Percentiles rank a stretch among this genome's conserved stretches.
phyloP scores from a whole-genome alignment of 37 sponge, comb jelly and placozoan species.

The Beroe forskalii region DNA sequence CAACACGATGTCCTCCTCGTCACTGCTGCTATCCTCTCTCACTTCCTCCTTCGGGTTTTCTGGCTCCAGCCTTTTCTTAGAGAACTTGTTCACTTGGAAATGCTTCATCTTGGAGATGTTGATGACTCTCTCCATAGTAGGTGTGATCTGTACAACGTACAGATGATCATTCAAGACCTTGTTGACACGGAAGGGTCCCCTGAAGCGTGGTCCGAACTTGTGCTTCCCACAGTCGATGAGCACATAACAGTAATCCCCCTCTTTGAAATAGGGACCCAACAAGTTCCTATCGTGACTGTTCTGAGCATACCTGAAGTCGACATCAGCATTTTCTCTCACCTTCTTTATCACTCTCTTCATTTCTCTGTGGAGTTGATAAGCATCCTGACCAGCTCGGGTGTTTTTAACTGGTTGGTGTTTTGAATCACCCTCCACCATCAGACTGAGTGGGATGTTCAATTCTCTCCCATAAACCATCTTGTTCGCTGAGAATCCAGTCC shows the following conservation, averaged over 20 bases:
- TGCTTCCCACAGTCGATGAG: background rate
- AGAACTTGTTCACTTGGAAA: too few species aligned
- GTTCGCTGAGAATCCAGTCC: background rate
- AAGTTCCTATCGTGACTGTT: background rate
- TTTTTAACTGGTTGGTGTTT: too few species aligned
- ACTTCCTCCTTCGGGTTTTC: too few species aligned
- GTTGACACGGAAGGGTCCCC: background rate
- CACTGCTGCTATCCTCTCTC: too few species aligned
- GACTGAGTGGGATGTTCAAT: background rate
- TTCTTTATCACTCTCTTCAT: background rate
- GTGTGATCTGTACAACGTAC: background rate
- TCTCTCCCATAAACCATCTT: background rate
- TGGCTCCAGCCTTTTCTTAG: too few species aligned
- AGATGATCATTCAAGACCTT: background rate
- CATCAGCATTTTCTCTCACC: background rate
- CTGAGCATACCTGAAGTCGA: background rate
- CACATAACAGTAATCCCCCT: background rate
- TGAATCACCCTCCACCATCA: too few species aligned
- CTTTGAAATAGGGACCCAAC: slow-evolving; percentile 8
- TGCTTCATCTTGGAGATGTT: background rate
- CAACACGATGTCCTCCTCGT: too few species aligned
- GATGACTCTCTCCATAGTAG: background rate
- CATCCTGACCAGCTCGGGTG: too few species aligned
- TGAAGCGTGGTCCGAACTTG: background rate
- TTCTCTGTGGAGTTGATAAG: background rate